Percentiles rank a stretch among this genome's conserved stretches.
Evolutionary conservation across 2,797 vertebrate species (phyloP).

Genomic region (Rhinophrynus dorsalis): DNA sequence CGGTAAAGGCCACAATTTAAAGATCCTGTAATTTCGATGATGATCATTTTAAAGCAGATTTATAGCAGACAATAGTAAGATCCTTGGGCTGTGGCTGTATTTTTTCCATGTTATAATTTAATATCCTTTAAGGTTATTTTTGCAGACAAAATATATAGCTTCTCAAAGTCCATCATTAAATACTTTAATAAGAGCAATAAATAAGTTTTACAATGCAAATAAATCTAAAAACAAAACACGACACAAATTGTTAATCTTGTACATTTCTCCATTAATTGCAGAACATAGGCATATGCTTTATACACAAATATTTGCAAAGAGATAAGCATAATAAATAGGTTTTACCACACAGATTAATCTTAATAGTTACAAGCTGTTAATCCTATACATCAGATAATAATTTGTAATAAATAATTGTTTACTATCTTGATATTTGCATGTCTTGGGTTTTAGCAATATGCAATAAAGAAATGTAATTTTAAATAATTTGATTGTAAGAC

Average conservation of each 20-base stretch:
- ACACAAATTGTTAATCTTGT: constrained; percentile 94
- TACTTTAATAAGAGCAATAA: constrained; percentile 97
- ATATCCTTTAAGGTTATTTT: constrained; percentile 87
- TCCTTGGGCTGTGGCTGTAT: constrained; percentile 90
- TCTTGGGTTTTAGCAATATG: constrained; percentile 83
- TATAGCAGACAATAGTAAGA: constrained; percentile 91
- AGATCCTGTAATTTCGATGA: constrained; percentile 70
- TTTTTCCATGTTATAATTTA: constrained; percentile 85
- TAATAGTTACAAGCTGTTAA: constrained; percentile 96
- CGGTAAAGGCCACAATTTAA: constrained; percentile 77
- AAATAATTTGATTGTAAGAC: constrained; percentile 83
- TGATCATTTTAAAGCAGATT: constrained; percentile 85
- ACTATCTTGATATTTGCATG: constrained; percentile 87
- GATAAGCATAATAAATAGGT: constrained; percentile 98
- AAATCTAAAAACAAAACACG: constrained; percentile 97
- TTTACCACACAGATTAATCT: constrained; percentile 89
- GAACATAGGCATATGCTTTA: constrained; percentile 95
- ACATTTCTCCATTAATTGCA: constrained; percentile 93
- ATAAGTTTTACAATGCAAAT: constrained; percentile 89
- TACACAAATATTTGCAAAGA: constrained; percentile 89
- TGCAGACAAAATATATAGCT: constrained; percentile 95
- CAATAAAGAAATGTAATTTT: constrained; percentile 85
- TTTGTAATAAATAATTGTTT: constrained; percentile 99
- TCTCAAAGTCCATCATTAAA: constrained; percentile 96
- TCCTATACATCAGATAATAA: constrained; percentile 99